These are phyloP conservation scores for Mormoops blainvillei DNA, from an alignment of 2,113 vertebrate species.

Conservation along the genomic window DNA sequence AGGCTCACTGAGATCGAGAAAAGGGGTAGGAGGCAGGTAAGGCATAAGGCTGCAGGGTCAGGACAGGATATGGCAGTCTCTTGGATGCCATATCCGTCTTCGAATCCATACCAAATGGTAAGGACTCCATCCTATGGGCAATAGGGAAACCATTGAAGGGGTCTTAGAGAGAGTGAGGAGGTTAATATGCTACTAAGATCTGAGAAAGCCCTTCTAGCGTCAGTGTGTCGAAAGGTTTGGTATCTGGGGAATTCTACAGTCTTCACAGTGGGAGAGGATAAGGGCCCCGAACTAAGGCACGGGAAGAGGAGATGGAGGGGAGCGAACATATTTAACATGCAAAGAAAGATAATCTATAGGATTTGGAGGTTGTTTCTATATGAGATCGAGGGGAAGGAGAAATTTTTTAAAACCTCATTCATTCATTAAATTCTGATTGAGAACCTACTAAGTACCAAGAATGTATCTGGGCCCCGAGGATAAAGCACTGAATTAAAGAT, in stretches of 20 bases:
- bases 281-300: not conserved
- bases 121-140: not conserved
- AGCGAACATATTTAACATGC: not conserved
- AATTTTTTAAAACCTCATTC: not conserved
- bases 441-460: not conserved
- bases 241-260: not conserved
- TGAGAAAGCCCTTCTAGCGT: not conserved
- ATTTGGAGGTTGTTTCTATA: not conserved
- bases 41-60: not conserved
- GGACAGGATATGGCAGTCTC: not conserved
- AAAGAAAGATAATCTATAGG: not conserved
- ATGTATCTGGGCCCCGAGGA: not conserved
- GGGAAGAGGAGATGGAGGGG: not conserved
- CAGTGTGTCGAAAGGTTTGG: not conserved
- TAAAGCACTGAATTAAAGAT: not conserved
- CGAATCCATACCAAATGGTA: too few species aligned
- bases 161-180: not conserved
- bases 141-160: not conserved
- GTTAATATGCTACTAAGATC: not conserved
- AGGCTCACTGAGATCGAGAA: not conserved
- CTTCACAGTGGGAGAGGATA: not conserved
- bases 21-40: not conserved
- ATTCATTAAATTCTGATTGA: not conserved
- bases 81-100: too few species aligned
- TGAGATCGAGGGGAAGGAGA: not conserved